Conservation (phyloP, 2,113 vertebrate species). For the Astur gentilis region DNA sequence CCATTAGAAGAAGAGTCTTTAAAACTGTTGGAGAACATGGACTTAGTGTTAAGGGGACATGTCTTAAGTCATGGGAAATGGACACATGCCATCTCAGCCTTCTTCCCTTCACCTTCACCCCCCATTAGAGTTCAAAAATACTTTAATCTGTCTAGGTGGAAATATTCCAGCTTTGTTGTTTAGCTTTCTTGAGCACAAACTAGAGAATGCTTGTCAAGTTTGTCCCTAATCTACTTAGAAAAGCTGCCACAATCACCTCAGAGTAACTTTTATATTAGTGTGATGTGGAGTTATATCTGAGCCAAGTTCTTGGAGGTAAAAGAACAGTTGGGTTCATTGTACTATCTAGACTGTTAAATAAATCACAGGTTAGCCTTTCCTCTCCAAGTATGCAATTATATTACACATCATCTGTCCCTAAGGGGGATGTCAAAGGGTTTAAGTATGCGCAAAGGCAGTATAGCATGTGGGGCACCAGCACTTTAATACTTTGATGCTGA, state of each 20-base stretch:
- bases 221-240: neutral
- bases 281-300: neutral
- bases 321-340: neutral
- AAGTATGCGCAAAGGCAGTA: neutral
- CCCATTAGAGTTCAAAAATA: neutral
- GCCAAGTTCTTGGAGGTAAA: neutral
- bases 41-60: neutral
- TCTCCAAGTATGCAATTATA: neutral
- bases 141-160: neutral
- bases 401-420: neutral
- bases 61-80: neutral
- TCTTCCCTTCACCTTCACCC: neutral
- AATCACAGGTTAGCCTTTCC: neutral
- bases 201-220: neutral
- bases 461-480: neutral
- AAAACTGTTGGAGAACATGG: neutral
- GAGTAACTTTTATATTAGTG: neutral
- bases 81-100: neutral
- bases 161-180: neutral
- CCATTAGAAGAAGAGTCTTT: neutral
- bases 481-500: neutral
- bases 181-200: neutral
- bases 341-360: neutral
- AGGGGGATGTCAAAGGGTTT: neutral
- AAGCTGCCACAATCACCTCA: neutral